Evolutionary conservation across 2,113 vertebrate species (phyloP).

Genomic region (Perca flavescens): DNA sequence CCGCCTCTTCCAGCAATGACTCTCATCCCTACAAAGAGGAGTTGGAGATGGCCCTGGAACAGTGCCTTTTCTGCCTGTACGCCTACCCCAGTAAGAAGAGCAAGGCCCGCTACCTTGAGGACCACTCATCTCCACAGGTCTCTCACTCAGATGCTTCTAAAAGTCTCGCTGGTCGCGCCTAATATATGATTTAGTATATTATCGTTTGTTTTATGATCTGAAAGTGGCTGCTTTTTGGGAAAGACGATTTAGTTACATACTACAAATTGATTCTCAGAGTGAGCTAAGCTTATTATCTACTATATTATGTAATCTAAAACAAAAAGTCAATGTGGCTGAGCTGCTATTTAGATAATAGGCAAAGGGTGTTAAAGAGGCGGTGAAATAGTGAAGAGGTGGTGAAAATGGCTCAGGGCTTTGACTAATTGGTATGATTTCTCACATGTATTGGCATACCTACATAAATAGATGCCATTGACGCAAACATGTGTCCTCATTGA

Average conservation of each 20-base stretch:
- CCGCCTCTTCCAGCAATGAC: conserved; percentile 84
- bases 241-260: not conserved
- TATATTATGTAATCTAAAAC: conserved; percentile 7
- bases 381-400: conserved; percentile 47
- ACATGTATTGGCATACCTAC: conserved; percentile 30
- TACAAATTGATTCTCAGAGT: not conserved
- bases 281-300: not conserved
- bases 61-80: conserved; percentile 97
- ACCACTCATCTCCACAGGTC: conserved; percentile 96
- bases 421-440: conserved; percentile 42
- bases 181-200: not conserved
- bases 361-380: conserved; percentile 45
- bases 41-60: conserved; percentile 95
- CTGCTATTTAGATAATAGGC: conserved; percentile 5
- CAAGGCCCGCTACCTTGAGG: conserved; percentile 96
- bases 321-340: conserved; percentile 1
- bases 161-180: not conserved
- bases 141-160: not conserved
- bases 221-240: not conserved
- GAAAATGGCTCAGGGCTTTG: conserved; percentile 32
- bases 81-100: conserved; percentile 98
- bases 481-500: conserved; percentile 1
- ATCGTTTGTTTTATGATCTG: not conserved
- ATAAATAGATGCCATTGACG: conserved; percentile 31
- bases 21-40: conserved; percentile 96